These are phyloP conservation scores for Tethea ocularis DNA, from an alignment of 2,888 invertebrate genomes.

Conservation along the genomic window DNA sequence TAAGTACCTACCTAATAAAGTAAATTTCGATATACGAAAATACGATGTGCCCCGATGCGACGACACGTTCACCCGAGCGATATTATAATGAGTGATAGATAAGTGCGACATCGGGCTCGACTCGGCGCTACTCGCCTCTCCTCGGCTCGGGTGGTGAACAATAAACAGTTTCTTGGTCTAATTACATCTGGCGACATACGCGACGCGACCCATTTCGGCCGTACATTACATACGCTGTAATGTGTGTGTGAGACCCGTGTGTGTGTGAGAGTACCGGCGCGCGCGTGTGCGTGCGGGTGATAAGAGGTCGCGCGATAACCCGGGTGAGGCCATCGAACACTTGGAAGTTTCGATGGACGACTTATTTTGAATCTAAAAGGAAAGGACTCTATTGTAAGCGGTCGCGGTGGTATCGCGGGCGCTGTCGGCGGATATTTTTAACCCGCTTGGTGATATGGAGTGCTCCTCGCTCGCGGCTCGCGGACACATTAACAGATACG, in stretches of 20 bases:
- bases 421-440: constrained; percentile 21
- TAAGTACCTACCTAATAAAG: background rate
- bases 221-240: constrained; percentile 6
- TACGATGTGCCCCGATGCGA: background rate
- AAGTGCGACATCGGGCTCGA: background rate
- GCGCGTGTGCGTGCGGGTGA: constrained; percentile 44
- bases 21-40: background rate
- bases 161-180: constrained; percentile 59
- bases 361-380: constrained; percentile 8
- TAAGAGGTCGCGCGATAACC: constrained; percentile 68
- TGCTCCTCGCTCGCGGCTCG: constrained; percentile 7
- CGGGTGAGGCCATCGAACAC: constrained; percentile 34
- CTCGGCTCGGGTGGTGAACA: constrained; percentile 26
- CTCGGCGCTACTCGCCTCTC: constrained; percentile 13
- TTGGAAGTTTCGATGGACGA: constrained; percentile 15
- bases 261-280: constrained; percentile 18
- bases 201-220: constrained; percentile 54
- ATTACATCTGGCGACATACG: constrained; percentile 55
- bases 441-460: constrained; percentile 16
- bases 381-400: constrained; percentile 8
- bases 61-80: background rate
- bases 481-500: constrained; percentile 13
- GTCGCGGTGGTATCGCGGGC: constrained; percentile 15
- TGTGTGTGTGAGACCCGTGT: constrained; percentile 10
- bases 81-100: background rate